Conservation (phyloP, 2,797 vertebrate species). For the Pipistrellus pipistrellus region DNA sequence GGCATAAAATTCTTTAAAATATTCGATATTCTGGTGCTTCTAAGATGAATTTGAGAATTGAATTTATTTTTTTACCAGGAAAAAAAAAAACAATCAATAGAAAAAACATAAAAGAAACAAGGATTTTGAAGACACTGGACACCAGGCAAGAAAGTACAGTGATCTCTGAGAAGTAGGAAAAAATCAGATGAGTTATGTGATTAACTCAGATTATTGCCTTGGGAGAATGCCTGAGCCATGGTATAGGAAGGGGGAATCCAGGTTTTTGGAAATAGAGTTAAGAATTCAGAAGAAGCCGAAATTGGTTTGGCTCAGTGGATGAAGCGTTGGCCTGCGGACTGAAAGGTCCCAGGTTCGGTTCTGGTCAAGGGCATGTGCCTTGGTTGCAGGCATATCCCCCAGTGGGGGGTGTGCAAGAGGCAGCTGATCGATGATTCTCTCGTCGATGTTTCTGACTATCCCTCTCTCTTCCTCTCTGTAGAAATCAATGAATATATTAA, state of each 20-base stretch:
- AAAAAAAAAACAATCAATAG: neutral
- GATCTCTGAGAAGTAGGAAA: neutral
- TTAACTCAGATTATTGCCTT: neutral
- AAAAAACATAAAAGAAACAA: neutral
- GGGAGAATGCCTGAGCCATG: neutral
- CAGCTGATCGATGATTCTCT: no score
- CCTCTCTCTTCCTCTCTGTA: no score
- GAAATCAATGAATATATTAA: no score
- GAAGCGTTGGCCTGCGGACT: no score
- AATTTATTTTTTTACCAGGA: slow-evolving; percentile 11
- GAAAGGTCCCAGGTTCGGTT: no score
- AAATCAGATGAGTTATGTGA: neutral
- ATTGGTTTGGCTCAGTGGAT: no score
- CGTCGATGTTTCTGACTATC: no score
- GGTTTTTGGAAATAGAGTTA: neutral
- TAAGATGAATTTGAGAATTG: neutral
- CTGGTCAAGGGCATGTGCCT: no score
- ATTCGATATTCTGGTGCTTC: neutral
- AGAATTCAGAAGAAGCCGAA: neutral
- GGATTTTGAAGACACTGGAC: neutral
- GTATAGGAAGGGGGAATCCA: neutral
- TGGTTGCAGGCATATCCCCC: no score
- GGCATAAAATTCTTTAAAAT: slow-evolving; percentile 27
- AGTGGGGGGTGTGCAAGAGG: neutral
- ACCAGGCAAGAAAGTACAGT: neutral